Conservation (phyloP, 2,113 vertebrate species). For the Microtus richardsoni region DNA sequence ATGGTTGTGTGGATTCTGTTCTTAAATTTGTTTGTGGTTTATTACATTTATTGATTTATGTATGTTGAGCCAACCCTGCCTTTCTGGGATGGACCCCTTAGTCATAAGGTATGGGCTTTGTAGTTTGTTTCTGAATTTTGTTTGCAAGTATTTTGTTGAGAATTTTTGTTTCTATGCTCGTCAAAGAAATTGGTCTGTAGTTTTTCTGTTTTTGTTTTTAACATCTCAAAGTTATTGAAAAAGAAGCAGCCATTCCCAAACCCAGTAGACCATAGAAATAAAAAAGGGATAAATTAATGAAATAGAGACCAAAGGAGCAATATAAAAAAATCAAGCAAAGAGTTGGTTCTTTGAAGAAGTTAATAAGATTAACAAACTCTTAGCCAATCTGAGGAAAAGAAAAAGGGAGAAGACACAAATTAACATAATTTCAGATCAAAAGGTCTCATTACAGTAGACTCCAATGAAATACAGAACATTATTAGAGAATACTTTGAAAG, state of each 20-base stretch:
- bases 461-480: neutral
- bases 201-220: neutral
- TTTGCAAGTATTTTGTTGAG: neutral
- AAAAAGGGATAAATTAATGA: neutral
- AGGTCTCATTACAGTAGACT: neutral
- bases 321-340: neutral
- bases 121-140: neutral
- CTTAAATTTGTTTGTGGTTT: neutral
- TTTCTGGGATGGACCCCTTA: neutral
- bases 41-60: neutral
- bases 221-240: neutral
- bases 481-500: conserved; percentile 3
- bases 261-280: neutral
- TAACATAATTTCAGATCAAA: neutral
- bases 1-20: neutral
- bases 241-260: neutral
- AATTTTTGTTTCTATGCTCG: neutral
- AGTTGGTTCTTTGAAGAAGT: conserved; percentile 21
- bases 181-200: neutral
- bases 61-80: neutral
- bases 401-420: neutral
- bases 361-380: neutral
- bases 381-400: neutral
- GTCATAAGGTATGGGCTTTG: neutral
- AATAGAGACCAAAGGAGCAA: neutral